Conservation (phyloP, 2,113 vertebrate genomes). For the Forbesichthys agassizii region DNA sequence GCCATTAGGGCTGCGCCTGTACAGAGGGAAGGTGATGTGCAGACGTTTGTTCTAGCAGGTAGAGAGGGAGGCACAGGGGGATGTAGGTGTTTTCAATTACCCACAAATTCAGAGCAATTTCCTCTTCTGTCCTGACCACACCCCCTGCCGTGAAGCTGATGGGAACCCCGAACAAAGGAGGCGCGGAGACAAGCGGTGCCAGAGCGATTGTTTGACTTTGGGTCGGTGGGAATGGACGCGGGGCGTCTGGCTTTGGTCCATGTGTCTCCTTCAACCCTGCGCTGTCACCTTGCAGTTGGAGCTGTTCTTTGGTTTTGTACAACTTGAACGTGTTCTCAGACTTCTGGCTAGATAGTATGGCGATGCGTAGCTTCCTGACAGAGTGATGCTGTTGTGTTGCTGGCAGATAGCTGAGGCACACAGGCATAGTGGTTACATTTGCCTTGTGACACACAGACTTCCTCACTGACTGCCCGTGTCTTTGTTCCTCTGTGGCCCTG, state of each 20-base stretch:
- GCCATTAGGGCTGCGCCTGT: conserved; percentile 59
- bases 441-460: conserved; percentile 4
- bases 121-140: conserved; percentile 69
- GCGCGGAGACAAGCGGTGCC: conserved; percentile 46
- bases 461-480: conserved; percentile 7
- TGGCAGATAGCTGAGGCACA: conserved; percentile 35
- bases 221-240: conserved; percentile 54
- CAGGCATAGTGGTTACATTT: conserved; percentile 28
- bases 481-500: conserved; percentile 4
- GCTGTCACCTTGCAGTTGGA: conserved; percentile 65
- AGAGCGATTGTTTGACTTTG: conserved; percentile 62
- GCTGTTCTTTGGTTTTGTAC: conserved; percentile 3
- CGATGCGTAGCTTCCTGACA: conserved; percentile 61
- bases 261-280: conserved; percentile 58
- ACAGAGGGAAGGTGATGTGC: conserved; percentile 49
- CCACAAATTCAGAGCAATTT: conserved; percentile 76
- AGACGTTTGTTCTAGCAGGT: conserved; percentile 55
- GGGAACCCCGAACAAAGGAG: conserved; percentile 69
- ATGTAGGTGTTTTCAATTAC: conserved; percentile 79
- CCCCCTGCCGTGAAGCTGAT: conserved; percentile 74
- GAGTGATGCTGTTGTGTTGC: conserved; percentile 31
- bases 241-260: conserved; percentile 52
- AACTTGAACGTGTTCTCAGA: conserved; percentile 62
- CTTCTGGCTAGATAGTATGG: conserved; percentile 36
- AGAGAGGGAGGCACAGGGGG: conserved; percentile 58